Evolutionary conservation across 2,797 vertebrate genomes (phyloP).

Genomic region (Hipposideros larvatus): DNA sequence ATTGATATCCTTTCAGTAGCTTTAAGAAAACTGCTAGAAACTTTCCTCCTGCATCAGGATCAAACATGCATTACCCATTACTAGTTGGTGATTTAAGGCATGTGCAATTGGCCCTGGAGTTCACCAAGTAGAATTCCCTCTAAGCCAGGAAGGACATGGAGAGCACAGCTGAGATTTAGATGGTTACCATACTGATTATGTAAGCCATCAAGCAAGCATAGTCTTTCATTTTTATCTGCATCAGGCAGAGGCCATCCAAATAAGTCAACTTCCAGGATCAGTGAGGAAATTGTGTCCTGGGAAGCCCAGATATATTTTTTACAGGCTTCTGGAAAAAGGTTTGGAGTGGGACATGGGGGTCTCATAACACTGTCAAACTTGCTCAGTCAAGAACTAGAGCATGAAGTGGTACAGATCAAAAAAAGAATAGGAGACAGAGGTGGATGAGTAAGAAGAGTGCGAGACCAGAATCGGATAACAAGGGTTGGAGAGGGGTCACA

Average conservation of each 20-base stretch:
- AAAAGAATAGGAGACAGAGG: not conserved
- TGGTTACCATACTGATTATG: not conserved
- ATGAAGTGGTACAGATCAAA: not conserved
- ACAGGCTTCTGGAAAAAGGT: not conserved
- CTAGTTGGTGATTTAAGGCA: not conserved
- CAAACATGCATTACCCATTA: not conserved
- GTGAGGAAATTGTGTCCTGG: not conserved
- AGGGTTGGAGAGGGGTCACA: not conserved
- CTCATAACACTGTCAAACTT: not conserved
- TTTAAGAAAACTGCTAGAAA: slow-evolving; percentile 45
- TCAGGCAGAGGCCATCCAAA: not conserved
- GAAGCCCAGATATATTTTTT: not conserved
- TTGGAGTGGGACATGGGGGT: not conserved
- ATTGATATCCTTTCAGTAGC: not conserved
- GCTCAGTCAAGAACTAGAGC: not conserved
- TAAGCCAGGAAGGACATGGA: not conserved
- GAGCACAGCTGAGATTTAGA: not conserved
- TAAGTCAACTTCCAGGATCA: not conserved
- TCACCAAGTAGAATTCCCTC: not conserved
- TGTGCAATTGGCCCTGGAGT: not conserved
- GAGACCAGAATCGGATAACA: not conserved
- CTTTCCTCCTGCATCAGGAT: not conserved
- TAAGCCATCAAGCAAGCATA: not conserved
- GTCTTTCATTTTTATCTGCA: not conserved
- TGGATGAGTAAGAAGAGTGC: not conserved